These are phyloP conservation scores for Limnodromus scolopaceus DNA, from an alignment of 2,797 vertebrate species.

Conservation along the genomic window DNA sequence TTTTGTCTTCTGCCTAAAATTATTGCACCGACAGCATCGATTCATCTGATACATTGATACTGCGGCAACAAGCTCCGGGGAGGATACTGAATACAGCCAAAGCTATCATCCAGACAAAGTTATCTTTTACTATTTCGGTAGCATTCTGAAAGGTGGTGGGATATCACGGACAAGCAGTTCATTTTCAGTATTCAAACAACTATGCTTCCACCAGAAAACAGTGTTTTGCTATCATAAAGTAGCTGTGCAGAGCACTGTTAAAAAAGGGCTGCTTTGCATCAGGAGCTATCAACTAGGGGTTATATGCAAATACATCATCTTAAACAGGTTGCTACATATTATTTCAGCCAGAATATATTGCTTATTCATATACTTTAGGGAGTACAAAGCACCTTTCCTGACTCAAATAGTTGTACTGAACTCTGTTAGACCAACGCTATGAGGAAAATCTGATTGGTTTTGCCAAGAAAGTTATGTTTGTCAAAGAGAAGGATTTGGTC, in stretches of 20 bases:
- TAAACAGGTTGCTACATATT: not conserved
- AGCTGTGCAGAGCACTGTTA: not conserved
- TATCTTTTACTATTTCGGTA: not conserved
- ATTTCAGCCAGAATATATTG: constrained; percentile 5
- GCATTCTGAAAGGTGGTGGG: not conserved
- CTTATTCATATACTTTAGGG: not conserved
- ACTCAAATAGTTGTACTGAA: not conserved
- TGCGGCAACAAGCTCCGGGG: constrained; percentile 35
- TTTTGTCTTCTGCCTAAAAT: constrained; percentile 80
- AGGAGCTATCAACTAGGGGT: not conserved
- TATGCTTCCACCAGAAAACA: not conserved
- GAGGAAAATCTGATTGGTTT: not conserved
- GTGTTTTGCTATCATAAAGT: not conserved
- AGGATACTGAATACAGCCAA: constrained; percentile 57
- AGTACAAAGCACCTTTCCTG: not conserved
- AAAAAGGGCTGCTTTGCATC: not conserved
- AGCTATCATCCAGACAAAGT: constrained; percentile 44
- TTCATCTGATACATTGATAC: constrained; percentile 76
- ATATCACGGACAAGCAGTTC: not conserved
- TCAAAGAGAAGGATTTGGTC: not conserved
- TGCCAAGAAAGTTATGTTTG: not conserved
- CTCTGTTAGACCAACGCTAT: not conserved
- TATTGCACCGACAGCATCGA: constrained; percentile 75
- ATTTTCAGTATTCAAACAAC: not conserved
- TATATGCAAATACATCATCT: constrained; percentile 43